Base-by-base conservation (phyloP, 1,140 invertebrate genomes). In the Drosophila oshimai region DNA sequence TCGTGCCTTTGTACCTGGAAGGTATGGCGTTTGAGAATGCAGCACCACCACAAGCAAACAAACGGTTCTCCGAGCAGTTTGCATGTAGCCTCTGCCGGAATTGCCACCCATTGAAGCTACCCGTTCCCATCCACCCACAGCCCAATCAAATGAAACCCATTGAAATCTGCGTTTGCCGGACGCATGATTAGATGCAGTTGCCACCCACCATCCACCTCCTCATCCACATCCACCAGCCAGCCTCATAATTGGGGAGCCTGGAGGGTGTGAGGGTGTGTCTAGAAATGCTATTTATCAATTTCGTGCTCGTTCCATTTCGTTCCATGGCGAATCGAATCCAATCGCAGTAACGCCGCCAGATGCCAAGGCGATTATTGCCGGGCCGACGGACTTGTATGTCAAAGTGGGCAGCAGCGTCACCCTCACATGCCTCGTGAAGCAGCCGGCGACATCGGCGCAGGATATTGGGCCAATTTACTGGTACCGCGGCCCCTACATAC, bases 391-490 rank as follows among this genome's bases (percentile, higher is more conserved):
- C 86, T 92, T 97, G 47, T 96, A 97, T 91, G 95, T 97, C 58
- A 97, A 97, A 92, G 95, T 95, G 42, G 96, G 96, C 55, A 97
- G 96, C 90, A 93, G 94, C 18, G 93, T 97, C 73, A 95, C 94
- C 47, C 92, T 97, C 47, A 96, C 95, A 22, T 97, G 96, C 91
- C 93, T 95, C 71, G 94, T 97, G 72, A 96, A 95, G 70, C 96
- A 97, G 89, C 96, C 95, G 62, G 95, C 95, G 18, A 95, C 96
- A 81, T 95, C 96, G 83, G 73, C 57, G 4, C 84, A 81, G 68
- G 95, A 96, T 90, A 92, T 96, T 71, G 95, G 95, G 36, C 95
- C 95, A 65, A 95, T 96, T 79, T 95, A 95, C 91, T 97, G 96
- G 96, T 97, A 95, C 92, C 94, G 94, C 89, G 95, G 94, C 36